Conservation (phyloP, 2,888 invertebrate genomes). For the Dendrolimus pini region DNA sequence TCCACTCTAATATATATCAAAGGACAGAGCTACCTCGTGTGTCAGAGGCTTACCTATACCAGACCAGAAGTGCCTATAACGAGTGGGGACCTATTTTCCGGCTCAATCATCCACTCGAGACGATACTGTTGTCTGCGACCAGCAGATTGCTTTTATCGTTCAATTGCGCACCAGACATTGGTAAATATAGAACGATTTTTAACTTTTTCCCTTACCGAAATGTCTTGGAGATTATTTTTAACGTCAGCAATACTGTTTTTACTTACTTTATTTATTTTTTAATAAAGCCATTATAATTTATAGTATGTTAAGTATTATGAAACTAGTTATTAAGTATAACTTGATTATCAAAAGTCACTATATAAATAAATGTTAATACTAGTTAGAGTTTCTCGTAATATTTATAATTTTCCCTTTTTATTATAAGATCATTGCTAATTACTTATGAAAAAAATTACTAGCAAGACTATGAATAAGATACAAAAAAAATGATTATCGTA, state of each 20-base stretch:
- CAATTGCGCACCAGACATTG: conserved; percentile 1
- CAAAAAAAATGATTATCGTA: too few species aligned
- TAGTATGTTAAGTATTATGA: too few species aligned
- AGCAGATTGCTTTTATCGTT: conserved; percentile 24
- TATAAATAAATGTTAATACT: too few species aligned
- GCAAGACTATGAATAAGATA: too few species aligned
- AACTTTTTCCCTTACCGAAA: neutral
- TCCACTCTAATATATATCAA: conserved; percentile 1
- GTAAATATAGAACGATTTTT: neutral
- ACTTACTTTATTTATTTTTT: neutral
- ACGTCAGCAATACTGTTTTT: neutral
- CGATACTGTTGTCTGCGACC: conserved; percentile 54
- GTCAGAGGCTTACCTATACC: conserved; percentile 14
- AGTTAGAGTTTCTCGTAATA: too few species aligned
- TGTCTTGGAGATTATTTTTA: neutral
- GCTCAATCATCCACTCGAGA: conserved; percentile 73
- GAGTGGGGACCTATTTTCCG: conserved; percentile 51
- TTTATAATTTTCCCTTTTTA: too few species aligned
- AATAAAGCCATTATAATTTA: neutral
- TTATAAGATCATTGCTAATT: too few species aligned
- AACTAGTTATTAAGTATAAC: too few species aligned
- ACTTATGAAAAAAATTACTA: too few species aligned
- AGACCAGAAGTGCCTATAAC: conserved; percentile 29
- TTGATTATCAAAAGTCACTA: too few species aligned
- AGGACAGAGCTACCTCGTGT: neutral